phyloP scores from a whole-genome alignment of 2,797 vertebrate genomes.

The Anabas testudineus region DNA sequence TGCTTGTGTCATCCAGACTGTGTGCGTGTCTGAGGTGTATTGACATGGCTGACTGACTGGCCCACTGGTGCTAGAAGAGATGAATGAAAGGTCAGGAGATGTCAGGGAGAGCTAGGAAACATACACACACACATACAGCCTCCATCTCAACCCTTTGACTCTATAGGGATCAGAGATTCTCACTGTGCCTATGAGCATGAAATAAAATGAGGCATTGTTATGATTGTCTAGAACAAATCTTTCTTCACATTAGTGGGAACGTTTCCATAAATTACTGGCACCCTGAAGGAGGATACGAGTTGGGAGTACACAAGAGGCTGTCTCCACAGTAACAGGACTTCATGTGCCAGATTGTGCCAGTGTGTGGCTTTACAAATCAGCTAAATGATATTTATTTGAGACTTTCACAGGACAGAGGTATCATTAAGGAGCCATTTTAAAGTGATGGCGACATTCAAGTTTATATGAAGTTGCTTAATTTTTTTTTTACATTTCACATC shows the following conservation, averaged over 20 bases:
- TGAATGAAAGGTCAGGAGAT: conserved; percentile 68
- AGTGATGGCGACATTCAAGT: too few relatives aligned
- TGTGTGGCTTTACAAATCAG: conserved; percentile 38
- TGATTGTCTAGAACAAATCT: conserved; percentile 49
- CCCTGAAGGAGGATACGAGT: conserved; percentile 36
- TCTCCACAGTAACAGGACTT: conserved; percentile 47
- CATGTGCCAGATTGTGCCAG: conserved; percentile 39
- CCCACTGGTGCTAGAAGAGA: conserved; percentile 57
- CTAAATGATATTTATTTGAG: conserved; percentile 39
- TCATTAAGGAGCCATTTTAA: conserved; percentile 20
- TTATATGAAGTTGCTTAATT: too few relatives aligned
- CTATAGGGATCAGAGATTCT: conserved; percentile 60
- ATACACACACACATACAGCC: conserved; percentile 14
- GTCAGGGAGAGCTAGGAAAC: conserved; percentile 53
- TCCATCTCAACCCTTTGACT: conserved; percentile 40
- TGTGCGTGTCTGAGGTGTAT: conserved; percentile 21
- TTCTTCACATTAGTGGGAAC: conserved; percentile 32
- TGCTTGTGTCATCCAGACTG: conserved; percentile 14
- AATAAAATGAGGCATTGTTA: conserved; percentile 65
- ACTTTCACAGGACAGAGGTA: conserved; percentile 33
- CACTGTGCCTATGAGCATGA: conserved; percentile 52
- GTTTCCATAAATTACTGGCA: conserved; percentile 55
- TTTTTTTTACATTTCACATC: too few relatives aligned
- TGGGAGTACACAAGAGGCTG: conserved; percentile 47
- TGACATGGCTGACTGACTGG: conserved; percentile 59